These are phyloP conservation scores for Bruchidius siliquastri DNA, from an alignment of 2,888 invertebrate genomes.

Conservation along the genomic window DNA sequence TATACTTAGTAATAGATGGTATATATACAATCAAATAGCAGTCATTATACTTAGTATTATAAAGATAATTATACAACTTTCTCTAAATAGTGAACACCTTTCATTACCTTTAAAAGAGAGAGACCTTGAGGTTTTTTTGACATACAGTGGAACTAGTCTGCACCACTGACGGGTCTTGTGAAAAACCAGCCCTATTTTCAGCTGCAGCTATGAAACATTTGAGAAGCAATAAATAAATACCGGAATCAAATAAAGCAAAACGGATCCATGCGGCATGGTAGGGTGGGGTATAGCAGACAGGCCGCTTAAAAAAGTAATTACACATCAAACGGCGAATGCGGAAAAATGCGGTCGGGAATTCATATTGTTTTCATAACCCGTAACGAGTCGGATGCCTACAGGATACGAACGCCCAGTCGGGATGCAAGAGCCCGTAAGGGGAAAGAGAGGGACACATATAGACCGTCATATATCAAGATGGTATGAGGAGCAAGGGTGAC, in stretches of 20 bases:
- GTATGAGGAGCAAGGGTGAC: conserved; percentile 30
- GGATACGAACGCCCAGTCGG: background rate
- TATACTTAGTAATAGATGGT: too few species aligned
- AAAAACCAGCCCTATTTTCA: background rate
- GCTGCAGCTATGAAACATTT: conserved; percentile 17
- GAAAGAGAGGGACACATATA: conserved; percentile 36
- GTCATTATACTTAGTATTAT: too few species aligned
- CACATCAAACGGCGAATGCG: conserved; percentile 45
- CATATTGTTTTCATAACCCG: conserved; percentile 48
- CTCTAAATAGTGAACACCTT: too few species aligned
- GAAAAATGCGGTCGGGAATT: conserved; percentile 49
- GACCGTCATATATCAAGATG: conserved; percentile 46
- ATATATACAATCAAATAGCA: too few species aligned
- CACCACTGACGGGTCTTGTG: background rate
- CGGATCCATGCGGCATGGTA: conserved; percentile 3
- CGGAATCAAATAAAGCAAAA: conserved; percentile 42
- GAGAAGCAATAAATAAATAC: conserved; percentile 41
- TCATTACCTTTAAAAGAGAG: too few species aligned
- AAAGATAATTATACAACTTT: too few species aligned
- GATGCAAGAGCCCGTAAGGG: background rate
- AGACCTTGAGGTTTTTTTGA: too few species aligned
- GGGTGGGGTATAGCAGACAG: background rate
- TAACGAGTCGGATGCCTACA: background rate
- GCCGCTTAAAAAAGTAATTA: conserved; percentile 46
- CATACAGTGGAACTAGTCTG: too few species aligned